Conservation (phyloP, 2,113 vertebrate genomes). For the Pelecanus crispus region DNA sequence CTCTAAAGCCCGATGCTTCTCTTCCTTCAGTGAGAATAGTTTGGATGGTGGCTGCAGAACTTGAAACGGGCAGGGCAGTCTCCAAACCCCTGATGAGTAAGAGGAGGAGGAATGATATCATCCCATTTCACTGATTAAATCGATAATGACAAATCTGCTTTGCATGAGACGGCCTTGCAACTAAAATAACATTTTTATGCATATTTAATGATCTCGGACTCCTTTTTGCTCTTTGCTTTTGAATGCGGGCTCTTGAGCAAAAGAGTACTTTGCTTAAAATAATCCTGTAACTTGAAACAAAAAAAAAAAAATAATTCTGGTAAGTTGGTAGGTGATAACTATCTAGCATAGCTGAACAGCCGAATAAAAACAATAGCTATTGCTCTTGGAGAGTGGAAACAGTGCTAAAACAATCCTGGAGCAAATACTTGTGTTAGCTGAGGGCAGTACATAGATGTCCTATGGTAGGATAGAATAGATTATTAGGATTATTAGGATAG, state of each 20-base stretch:
- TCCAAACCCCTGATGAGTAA: neutral
- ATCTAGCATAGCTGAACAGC: neutral
- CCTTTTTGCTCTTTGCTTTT: neutral
- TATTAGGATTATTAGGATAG: too few species aligned
- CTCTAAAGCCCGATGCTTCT: neutral
- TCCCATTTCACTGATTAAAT: neutral
- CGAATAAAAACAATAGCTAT: neutral
- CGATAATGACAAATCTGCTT: neutral
- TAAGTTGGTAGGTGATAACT: neutral
- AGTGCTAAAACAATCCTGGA: neutral
- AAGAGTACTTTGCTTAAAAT: neutral
- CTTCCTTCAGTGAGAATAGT: neutral
- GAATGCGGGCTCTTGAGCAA: neutral
- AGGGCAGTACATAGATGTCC: neutral
- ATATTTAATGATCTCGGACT: neutral
- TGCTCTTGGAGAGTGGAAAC: neutral
- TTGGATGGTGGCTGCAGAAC: neutral
- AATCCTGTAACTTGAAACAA: neutral
- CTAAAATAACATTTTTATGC: neutral
- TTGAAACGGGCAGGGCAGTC: neutral
- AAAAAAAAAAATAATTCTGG: neutral
- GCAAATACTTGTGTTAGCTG: neutral
- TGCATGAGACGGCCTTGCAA: neutral
- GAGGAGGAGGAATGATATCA: neutral
- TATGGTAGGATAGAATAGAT: neutral